Percentiles rank a stretch among this genome's conserved stretches.
phyloP scores from a whole-genome alignment of 2,113 vertebrate genomes.

The Junco hyemalis region DNA sequence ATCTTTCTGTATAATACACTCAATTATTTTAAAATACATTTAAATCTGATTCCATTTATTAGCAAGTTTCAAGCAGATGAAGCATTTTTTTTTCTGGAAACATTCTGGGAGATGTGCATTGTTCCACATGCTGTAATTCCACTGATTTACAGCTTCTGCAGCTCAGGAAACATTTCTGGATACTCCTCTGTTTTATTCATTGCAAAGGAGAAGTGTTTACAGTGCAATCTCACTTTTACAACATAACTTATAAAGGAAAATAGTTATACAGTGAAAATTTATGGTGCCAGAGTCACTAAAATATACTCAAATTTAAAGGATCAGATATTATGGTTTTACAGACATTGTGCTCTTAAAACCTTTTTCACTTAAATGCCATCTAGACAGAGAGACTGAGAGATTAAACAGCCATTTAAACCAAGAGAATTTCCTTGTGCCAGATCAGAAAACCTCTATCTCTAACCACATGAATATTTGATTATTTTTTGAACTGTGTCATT shows the following conservation, averaged over 20 bases:
- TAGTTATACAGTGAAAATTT: neutral
- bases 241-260: neutral
- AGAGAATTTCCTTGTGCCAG: neutral
- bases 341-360: neutral
- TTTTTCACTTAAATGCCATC: neutral
- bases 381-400: neutral
- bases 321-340: neutral
- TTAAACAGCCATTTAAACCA: neutral
- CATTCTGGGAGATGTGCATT: slow-evolving; percentile 51
- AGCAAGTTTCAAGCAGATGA: slow-evolving; percentile 65
- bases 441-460: neutral
- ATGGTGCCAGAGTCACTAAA: neutral
- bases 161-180: neutral
- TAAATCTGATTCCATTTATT: slow-evolving; percentile 64
- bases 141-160: slow-evolving; percentile 62
- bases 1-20: slow-evolving; percentile 24
- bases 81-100: slow-evolving; percentile 63
- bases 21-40: slow-evolving; percentile 61
- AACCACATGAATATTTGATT: neutral
- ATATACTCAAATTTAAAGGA: neutral
- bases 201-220: neutral
- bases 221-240: neutral
- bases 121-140: neutral
- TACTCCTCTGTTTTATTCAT: neutral
- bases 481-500: neutral